These are phyloP conservation scores for Corynorhinus townsendii DNA, from an alignment of 2,113 vertebrate species.

Conservation along the genomic window DNA sequence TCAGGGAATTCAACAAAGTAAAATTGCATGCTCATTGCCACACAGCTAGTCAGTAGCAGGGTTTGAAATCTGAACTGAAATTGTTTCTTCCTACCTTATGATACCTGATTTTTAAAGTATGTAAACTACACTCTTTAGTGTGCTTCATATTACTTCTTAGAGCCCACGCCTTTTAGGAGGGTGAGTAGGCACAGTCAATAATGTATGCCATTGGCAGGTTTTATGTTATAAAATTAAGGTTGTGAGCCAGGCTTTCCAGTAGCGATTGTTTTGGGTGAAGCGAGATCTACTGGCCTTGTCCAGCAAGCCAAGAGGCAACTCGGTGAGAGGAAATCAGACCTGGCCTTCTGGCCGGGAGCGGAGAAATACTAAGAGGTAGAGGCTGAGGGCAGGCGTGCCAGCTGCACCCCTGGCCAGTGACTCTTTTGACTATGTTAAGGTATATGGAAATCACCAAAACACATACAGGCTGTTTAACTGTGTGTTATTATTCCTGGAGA, in stretches of 20 bases:
- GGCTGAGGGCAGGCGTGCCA: not conserved
- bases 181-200: not conserved
- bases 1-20: not conserved
- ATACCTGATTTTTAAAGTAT: not conserved
- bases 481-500: not conserved
- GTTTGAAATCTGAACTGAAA: not conserved
- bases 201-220: not conserved
- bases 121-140: not conserved
- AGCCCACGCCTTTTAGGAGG: not conserved
- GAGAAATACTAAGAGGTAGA: not conserved
- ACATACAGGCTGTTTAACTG: not conserved
- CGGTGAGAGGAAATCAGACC: not conserved
- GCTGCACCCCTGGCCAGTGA: accelerated
- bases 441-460: not conserved
- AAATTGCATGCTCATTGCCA: not conserved
- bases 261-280: not conserved
- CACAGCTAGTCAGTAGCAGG: not conserved
- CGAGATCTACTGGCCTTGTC: not conserved
- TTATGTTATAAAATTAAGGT: not conserved
- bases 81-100: not conserved
- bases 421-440: not conserved
- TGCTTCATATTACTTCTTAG: not conserved
- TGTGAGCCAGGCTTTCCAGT: not conserved
- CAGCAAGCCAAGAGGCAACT: not conserved
- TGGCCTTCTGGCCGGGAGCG: not conserved